Evolutionary conservation across 2,888 invertebrate genomes (phyloP).

Genomic region (Drosophila limbata): DNA sequence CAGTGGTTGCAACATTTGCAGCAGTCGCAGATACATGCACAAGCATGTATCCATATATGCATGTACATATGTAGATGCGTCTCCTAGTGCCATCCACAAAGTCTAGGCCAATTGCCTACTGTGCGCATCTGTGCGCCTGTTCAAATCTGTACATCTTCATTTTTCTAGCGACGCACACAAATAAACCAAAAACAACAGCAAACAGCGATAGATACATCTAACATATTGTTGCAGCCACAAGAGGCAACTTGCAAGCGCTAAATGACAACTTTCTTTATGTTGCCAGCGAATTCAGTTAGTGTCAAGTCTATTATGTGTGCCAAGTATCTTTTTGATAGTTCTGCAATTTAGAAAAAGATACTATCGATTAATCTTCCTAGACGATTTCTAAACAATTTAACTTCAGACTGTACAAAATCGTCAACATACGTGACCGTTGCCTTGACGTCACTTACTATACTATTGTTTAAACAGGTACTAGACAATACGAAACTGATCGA

Average conservation of each 20-base stretch:
- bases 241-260: conserved; percentile 20
- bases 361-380: conserved; percentile 23
- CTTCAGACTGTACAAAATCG: conserved; percentile 32
- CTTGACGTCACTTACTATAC: conserved; percentile 38
- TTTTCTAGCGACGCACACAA: conserved; percentile 67
- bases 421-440: conserved; percentile 11
- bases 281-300: conserved; percentile 4
- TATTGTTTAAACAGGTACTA: conserved; percentile 34
- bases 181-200: conserved; percentile 1
- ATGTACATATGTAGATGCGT: conserved; percentile 42
- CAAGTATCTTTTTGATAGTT: conserved; percentile 34
- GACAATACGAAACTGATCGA: background rate
- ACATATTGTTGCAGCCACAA: conserved; percentile 31
- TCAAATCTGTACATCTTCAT: conserved; percentile 82
- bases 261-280: conserved; percentile 43
- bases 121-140: conserved; percentile 72
- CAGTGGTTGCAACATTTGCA: conserved; percentile 49
- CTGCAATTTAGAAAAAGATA: conserved; percentile 23
- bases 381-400: conserved; percentile 15
- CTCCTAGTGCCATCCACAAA: conserved; percentile 47
- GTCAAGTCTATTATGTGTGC: conserved; percentile 18
- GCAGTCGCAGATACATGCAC: conserved; percentile 41
- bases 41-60: background rate
- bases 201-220: conserved; percentile 20
- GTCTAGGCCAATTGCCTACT: conserved; percentile 50